phyloP scores from a whole-genome alignment of 2,797 vertebrate genomes.

The Melopsittacus undulatus region DNA sequence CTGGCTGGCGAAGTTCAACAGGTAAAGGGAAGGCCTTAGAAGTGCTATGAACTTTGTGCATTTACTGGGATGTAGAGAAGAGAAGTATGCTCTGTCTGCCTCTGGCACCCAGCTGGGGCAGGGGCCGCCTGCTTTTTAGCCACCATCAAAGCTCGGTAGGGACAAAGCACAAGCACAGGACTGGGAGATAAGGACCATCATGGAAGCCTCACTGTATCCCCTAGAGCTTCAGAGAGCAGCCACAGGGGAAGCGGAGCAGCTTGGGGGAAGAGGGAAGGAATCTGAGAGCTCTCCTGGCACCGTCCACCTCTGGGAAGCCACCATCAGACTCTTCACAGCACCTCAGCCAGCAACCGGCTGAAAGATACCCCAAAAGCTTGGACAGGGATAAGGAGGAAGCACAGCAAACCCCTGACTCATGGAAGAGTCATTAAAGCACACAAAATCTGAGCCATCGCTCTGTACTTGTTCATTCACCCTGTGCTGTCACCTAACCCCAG shows the following conservation, averaged over 20 bases:
- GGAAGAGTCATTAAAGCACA: neutral
- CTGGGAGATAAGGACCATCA: neutral
- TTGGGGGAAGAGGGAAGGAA: neutral
- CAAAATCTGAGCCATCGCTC: neutral
- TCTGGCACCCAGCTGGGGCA: neutral
- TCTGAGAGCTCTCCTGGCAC: neutral
- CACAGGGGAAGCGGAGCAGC: neutral
- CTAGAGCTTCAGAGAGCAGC: neutral
- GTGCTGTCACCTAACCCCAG: neutral
- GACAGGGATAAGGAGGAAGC: neutral
- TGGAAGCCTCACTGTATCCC: neutral
- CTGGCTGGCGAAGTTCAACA: neutral
- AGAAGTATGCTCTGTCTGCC: neutral
- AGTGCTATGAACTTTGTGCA: neutral
- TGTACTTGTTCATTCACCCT: too few relatives aligned
- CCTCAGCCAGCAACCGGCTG: neutral
- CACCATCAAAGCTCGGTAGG: accelerated
- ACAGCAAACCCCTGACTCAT: neutral
- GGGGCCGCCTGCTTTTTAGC: neutral
- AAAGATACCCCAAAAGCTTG: neutral
- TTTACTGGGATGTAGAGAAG: neutral
- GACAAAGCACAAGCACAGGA: neutral
- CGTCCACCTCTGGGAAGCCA: neutral
- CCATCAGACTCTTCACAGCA: neutral
- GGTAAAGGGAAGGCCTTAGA: neutral